These are phyloP conservation scores for Oplegnathus fasciatus DNA, from an alignment of 2,113 vertebrate species.

Conservation along the genomic window DNA sequence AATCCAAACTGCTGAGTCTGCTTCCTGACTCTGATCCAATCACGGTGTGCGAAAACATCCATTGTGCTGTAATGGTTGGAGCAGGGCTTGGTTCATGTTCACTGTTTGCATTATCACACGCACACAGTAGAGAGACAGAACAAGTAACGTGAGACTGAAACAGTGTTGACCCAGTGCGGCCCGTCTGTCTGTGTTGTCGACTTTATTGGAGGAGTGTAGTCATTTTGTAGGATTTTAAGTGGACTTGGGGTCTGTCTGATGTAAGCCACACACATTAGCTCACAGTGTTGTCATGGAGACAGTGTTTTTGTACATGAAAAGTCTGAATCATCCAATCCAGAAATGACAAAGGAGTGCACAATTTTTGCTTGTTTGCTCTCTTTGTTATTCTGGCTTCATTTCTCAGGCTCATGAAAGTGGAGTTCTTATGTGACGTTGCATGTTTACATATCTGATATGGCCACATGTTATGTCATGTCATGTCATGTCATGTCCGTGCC, in stretches of 20 bases:
- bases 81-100: conserved; percentile 9
- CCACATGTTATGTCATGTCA: conserved; percentile 25
- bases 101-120: conserved; percentile 5
- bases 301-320: conserved; percentile 26
- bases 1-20: conserved; percentile 43
- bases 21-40: conserved; percentile 18
- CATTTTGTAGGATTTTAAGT: conserved; percentile 2
- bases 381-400: not conserved
- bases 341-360: not conserved
- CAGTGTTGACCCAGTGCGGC: not conserved
- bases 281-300: conserved; percentile 17
- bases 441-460: conserved; percentile 22
- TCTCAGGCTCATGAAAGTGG: not conserved
- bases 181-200: not conserved
- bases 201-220: not conserved
- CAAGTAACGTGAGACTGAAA: not conserved
- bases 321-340: not conserved
- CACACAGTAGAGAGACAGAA: conserved; percentile 11
- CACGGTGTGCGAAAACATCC: not conserved
- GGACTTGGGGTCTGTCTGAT: not conserved
- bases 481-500: conserved; percentile 15
- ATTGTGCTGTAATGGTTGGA: conserved; percentile 29
- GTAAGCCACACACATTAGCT: not conserved
- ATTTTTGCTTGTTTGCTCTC: not conserved
- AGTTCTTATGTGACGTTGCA: not conserved